Evolutionary conservation across 2,797 vertebrate genomes (phyloP), one percentile per base, ranked within the genome.

Genomic region (Tinamus major): DNA sequence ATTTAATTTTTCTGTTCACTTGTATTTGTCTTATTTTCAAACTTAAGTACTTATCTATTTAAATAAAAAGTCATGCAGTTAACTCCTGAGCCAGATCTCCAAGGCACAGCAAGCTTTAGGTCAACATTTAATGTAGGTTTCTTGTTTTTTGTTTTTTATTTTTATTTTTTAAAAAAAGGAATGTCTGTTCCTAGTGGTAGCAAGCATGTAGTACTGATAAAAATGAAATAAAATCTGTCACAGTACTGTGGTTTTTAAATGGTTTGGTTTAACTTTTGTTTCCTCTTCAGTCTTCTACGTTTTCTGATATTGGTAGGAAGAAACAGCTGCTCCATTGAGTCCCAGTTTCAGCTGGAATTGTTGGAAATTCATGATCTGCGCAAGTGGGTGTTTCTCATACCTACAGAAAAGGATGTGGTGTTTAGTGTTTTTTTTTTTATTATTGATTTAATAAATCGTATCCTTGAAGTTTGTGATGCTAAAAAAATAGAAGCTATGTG

Each of bases 61-160:
- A 96, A 97, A 97, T 97, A 97, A 97, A 98, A 88, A 80, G 41
- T 82, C 86, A 23, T 87, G 68, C 87, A 87, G 65, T 68, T 91
- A 80, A 94, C 53, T 82, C 75, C 70, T 92, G 88, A 95, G 85
- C 92, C 93, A 95, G 69, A 51, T 83, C 85, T 87, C 92, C 92
- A 85, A 93, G 93, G 90, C 92, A 70, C 83, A 93, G 94, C 35
- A 88, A 93, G 90, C 53, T 85, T 87, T 90, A 94, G 90, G 71
- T 91, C 84, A 90, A 84, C 71, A 79, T 91, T 92, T 95, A 86
- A 79, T 74, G 26, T 10, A 92, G 85, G 10, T 78, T 91, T 37
- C 1, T 55, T 55, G 27, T 13, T 26, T 48, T 48, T 48, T 48
- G 46, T 26, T 51, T 51, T 51, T 27, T 51, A 17, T 55, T 31